A percentile compares a stretch with the other conserved stretches of the same genome.
Evolutionary conservation across 1,140 invertebrate species (phyloP).

Genomic region (Drosophila rufa): DNA sequence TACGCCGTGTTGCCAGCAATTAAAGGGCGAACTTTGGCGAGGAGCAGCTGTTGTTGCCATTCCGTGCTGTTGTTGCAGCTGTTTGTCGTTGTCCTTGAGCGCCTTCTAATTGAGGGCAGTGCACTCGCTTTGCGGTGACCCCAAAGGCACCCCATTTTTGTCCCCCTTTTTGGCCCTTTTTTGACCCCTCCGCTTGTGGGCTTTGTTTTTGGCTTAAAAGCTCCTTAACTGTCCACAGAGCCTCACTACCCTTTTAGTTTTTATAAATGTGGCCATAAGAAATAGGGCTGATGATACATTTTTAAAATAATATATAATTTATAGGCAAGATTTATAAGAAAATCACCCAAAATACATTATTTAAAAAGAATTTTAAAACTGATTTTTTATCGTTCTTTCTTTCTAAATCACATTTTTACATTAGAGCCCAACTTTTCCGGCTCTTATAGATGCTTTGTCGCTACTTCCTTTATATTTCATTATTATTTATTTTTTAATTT

Average conservation of each 20-base stretch:
- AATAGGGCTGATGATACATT: background rate
- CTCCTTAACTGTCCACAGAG: constrained; percentile 49
- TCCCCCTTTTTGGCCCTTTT: background rate
- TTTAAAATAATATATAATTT: no score
- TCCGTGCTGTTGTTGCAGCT: constrained; percentile 55
- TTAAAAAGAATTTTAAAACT: no score
- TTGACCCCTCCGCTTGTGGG: constrained; percentile 21
- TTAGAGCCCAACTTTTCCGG: no score
- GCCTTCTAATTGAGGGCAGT: constrained; percentile 78
- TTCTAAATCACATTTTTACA: no score
- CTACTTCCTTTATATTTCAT: no score
- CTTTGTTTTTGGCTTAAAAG: constrained; percentile 54
- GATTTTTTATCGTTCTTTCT: no score
- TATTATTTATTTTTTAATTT: no score
- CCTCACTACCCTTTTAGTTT: background rate
- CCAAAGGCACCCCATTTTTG: constrained; percentile 33
- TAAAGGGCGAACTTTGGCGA: constrained; percentile 56
- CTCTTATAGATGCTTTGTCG: no score
- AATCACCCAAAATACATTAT: no score
- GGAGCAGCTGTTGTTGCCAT: constrained; percentile 57
- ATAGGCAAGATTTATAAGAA: no score
- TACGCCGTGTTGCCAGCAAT: constrained; percentile 59
- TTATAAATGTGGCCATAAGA: constrained; percentile 1
- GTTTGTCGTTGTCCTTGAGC: constrained; percentile 67
- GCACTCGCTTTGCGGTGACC: constrained; percentile 71